A percentile compares a stretch with the other conserved stretches of the same genome.
phyloP scores from a whole-genome alignment of 2,888 invertebrate genomes.

The Tanaodytes sp. region DNA sequence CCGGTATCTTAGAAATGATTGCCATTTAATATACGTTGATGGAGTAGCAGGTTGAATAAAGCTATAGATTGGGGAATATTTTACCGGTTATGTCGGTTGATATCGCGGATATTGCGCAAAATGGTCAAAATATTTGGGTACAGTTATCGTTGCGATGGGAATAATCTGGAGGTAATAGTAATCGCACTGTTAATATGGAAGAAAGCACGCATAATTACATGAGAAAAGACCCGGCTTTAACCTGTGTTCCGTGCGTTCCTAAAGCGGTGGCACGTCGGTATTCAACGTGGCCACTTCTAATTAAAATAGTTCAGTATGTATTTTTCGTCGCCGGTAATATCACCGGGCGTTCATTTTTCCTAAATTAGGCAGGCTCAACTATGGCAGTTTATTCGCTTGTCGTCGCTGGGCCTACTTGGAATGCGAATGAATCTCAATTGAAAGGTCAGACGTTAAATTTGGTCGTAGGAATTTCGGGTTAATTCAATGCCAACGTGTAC shows the following conservation, averaged over 20 bases:
- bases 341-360: constrained; percentile 56
- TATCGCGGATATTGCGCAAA: too few species aligned
- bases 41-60: too few species aligned
- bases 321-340: constrained; percentile 64
- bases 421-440: constrained; percentile 24
- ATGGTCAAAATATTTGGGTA: too few species aligned
- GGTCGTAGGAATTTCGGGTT: constrained; percentile 17
- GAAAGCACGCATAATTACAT: constrained; percentile 45
- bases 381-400: constrained; percentile 65
- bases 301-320: constrained; percentile 72
- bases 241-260: constrained; percentile 65
- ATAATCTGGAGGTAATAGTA: too few species aligned
- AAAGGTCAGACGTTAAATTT: constrained; percentile 27
- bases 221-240: constrained; percentile 60
- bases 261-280: constrained; percentile 66
- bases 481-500: neutral
- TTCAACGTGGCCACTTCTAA: constrained; percentile 70
- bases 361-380: constrained; percentile 63
- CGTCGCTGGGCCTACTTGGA: constrained; percentile 51
- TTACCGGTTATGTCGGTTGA: too few species aligned
- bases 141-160: too few species aligned
- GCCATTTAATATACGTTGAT: too few species aligned
- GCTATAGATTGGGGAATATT: too few species aligned
- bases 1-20: too few species aligned
- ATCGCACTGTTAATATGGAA: constrained; percentile 4